Percentiles rank a stretch among this genome's conserved stretches.
Conservation (phyloP, 2,888 invertebrate species). For the Mantis religiosa region DNA sequence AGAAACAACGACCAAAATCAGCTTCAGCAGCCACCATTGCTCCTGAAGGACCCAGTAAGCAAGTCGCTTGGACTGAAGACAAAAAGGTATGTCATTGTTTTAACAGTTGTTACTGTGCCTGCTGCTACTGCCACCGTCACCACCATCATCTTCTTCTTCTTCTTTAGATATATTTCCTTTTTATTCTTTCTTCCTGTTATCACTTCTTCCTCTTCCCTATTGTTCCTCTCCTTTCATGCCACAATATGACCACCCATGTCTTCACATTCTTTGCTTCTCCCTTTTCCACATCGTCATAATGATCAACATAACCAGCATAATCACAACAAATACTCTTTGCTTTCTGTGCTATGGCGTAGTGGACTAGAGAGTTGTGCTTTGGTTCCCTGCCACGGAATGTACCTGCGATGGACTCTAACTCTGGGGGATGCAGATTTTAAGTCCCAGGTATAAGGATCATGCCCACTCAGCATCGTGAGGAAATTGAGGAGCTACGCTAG, state of each 20-base stretch:
- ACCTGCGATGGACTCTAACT: too few species aligned
- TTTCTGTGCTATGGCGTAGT: too few species aligned
- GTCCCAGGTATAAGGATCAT: too few species aligned
- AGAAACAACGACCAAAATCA: constrained; percentile 55
- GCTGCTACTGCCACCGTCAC: background rate
- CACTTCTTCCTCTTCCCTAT: too few species aligned
- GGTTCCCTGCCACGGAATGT: too few species aligned
- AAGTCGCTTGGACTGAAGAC: constrained; percentile 21
- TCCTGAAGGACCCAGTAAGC: constrained; percentile 62
- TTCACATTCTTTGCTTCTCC: background rate
- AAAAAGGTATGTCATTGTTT: background rate
- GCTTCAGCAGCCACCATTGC: constrained; percentile 61
- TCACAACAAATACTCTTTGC: background rate
- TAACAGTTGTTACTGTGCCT: too few species aligned
- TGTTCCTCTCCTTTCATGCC: too few species aligned
- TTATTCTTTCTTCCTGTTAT: background rate
- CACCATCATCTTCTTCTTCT: background rate
- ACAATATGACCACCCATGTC: too few species aligned
- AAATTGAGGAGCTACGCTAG: too few species aligned
- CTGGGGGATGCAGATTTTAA: too few species aligned
- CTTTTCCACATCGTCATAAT: background rate
- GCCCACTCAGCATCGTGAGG: too few species aligned
- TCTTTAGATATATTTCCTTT: background rate
- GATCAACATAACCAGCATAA: background rate
- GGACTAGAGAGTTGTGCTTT: too few species aligned